These are phyloP conservation scores for Petrolisthes manimaculis DNA, from an alignment of 2,888 invertebrate genomes.

Conservation along the genomic window DNA sequence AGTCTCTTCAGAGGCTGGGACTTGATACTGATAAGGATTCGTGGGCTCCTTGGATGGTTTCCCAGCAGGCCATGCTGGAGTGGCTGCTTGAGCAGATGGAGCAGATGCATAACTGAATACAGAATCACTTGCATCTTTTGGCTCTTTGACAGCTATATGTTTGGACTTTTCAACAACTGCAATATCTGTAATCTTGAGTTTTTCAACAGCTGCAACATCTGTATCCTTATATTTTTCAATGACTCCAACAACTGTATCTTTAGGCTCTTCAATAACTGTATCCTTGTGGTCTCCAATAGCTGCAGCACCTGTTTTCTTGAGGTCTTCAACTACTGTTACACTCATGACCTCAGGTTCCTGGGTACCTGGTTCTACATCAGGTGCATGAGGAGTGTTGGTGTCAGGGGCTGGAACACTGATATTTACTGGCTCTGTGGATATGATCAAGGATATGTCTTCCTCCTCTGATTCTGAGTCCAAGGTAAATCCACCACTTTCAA, in stretches of 20 bases:
- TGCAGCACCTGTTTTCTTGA: too few relatives aligned
- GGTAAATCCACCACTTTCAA: conserved; percentile 59
- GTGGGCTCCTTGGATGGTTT: conserved; percentile 24
- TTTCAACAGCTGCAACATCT: not conserved
- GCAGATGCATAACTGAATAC: not conserved
- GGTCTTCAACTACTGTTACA: not conserved
- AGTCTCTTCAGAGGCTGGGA: not conserved
- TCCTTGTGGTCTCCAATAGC: too few relatives aligned
- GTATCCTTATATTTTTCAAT: not conserved
- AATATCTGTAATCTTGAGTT: too few relatives aligned
- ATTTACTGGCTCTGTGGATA: not conserved
- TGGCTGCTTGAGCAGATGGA: not conserved
- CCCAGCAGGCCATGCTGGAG: not conserved
- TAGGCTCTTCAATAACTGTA: not conserved
- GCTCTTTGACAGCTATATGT: too few relatives aligned
- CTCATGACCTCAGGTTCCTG: not conserved
- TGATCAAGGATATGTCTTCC: conserved; percentile 13
- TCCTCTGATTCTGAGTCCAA: conserved; percentile 55
- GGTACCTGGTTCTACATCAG: conserved; percentile 43
- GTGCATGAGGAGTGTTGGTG: too few relatives aligned
- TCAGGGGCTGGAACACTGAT: not conserved
- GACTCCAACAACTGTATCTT: not conserved
- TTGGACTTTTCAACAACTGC: too few relatives aligned
- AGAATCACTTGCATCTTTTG: too few relatives aligned
- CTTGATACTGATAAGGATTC: conserved; percentile 19